These are phyloP conservation scores for Callorhinus ursinus DNA, from an alignment of 2,113 vertebrate species.

Conservation along the genomic window DNA sequence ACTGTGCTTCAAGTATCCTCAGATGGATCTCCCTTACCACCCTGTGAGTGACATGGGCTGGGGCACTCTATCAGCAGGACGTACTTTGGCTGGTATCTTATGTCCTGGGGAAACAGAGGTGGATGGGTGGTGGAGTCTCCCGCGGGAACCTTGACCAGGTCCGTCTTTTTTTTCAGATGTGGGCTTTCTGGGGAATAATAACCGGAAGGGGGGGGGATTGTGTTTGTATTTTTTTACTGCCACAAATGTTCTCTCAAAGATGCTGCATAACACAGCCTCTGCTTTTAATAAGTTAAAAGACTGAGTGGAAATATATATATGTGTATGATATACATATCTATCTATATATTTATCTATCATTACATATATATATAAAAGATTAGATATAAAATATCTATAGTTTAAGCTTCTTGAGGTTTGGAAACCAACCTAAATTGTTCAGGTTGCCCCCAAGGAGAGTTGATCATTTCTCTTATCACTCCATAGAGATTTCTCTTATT, in stretches of 20 bases:
- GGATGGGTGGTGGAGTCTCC: conserved; percentile 92
- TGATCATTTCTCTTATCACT: background rate
- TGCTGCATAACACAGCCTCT: background rate
- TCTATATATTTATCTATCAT: too few relatives aligned
- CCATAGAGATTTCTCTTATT: background rate
- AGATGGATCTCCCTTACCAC: conserved; percentile 91
- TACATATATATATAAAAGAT: background rate
- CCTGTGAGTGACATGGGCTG: conserved; percentile 96
- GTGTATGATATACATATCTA: background rate
- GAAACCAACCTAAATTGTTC: background rate
- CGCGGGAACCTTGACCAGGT: conserved; percentile 91
- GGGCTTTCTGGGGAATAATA: conserved; percentile 36
- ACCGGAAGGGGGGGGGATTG: background rate
- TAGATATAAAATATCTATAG: background rate
- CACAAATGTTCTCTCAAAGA: background rate
- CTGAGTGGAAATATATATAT: background rate
- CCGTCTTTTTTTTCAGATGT: background rate
- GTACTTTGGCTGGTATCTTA: conserved; percentile 91
- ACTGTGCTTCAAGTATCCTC: conserved; percentile 94
- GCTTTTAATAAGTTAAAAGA: background rate
- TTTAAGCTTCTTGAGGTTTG: background rate
- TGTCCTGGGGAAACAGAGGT: conserved; percentile 95
- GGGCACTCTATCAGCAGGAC: conserved; percentile 91
- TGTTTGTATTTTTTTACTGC: background rate
- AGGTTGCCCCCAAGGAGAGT: background rate